These are phyloP conservation scores for Gibbula magus DNA, from an alignment of 2,888 invertebrate genomes.

Conservation along the genomic window DNA sequence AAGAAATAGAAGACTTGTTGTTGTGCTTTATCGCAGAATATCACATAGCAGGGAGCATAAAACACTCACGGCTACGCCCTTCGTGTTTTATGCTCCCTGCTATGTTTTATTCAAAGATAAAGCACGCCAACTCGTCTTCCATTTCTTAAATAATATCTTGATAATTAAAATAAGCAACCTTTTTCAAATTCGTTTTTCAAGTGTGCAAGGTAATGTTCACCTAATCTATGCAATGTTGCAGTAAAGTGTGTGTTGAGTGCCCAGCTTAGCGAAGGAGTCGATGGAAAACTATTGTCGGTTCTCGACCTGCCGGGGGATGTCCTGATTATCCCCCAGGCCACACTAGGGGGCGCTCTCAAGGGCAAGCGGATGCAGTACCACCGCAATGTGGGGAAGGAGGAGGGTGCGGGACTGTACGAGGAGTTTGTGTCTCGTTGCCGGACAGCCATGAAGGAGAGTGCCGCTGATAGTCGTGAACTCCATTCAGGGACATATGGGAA, in stretches of 20 bases:
- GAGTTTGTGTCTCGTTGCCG: conserved; percentile 60
- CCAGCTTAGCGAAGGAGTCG: conserved; percentile 65
- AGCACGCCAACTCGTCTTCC: no score
- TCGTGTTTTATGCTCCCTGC: no score
- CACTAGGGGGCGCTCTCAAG: conserved; percentile 75
- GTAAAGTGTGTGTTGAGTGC: conserved; percentile 67
- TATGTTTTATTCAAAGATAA: no score
- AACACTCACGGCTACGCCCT: no score
- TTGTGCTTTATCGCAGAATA: no score
- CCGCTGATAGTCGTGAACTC: conserved; percentile 56
- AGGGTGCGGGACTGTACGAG: conserved; percentile 71
- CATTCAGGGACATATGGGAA: conserved; percentile 75
- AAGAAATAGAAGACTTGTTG: no score
- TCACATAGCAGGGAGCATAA: no score
- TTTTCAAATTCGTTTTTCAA: no score
- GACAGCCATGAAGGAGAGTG: conserved; percentile 42
- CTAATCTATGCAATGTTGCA: conserved; percentile 40
- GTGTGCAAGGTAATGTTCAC: no score
- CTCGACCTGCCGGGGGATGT: conserved; percentile 74
- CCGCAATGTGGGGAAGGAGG: conserved; percentile 73
- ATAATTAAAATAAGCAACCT: no score
- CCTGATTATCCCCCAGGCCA: conserved; percentile 76
- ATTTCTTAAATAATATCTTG: no score
- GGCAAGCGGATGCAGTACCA: conserved; percentile 76
- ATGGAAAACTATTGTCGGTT: conserved; percentile 67